Percentiles rank a stretch among this genome's conserved stretches.
Evolutionary conservation across 2,797 vertebrate species (phyloP).

Genomic region (Linurgus olivaceus): DNA sequence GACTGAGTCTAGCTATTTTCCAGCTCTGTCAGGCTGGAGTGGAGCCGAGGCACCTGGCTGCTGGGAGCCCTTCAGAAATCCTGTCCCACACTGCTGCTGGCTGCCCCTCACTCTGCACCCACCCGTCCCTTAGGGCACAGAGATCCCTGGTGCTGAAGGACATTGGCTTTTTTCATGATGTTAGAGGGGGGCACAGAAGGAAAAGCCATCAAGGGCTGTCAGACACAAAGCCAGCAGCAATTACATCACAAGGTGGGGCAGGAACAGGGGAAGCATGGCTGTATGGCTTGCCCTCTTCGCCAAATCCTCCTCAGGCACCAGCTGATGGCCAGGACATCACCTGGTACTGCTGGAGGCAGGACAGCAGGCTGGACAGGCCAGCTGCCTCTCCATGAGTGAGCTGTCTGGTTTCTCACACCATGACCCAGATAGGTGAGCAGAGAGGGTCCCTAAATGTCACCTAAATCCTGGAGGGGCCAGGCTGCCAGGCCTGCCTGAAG

Average conservation of each 20-base stretch:
- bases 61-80: background rate
- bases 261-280: background rate
- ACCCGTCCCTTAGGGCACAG: background rate
- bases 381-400: background rate
- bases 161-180: background rate
- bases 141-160: background rate
- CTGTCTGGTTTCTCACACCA: background rate
- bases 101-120: accelerated
- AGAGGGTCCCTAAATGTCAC: background rate
- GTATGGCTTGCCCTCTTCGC: background rate
- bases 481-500: background rate
- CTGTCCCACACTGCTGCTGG: background rate
- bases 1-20: conserved; percentile 12
- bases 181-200: background rate
- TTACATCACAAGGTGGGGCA: background rate
- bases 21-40: conserved; percentile 10
- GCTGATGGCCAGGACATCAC: background rate
- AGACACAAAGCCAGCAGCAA: background rate
- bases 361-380: background rate
- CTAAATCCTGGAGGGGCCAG: background rate
- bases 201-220: background rate
- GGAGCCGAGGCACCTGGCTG: conserved; percentile 28
- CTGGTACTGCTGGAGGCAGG: background rate
- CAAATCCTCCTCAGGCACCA: background rate
- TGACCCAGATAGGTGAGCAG: background rate